phyloP scores from a whole-genome alignment of 2,797 vertebrate species.

The Rhincodon typus region DNA sequence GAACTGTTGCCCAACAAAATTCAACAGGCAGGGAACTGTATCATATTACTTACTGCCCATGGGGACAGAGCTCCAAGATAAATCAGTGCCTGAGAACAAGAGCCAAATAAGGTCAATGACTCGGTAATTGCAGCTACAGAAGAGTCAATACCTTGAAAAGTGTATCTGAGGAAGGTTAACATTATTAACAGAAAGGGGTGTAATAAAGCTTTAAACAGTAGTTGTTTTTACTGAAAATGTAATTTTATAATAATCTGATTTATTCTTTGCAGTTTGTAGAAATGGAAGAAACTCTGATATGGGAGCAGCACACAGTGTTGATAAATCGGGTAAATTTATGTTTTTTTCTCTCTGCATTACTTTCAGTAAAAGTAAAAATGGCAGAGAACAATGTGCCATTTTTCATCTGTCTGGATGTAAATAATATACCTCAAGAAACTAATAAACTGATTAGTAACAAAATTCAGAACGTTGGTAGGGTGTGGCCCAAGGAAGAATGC shows the following conservation, averaged over 20 bases:
- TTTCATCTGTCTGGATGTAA: background rate
- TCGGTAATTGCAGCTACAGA: background rate
- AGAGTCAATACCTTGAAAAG: background rate
- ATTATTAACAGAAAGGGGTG: background rate
- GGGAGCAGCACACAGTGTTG: conserved; percentile 87
- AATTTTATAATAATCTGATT: conserved; percentile 17
- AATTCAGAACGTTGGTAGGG: background rate
- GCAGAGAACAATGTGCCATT: background rate
- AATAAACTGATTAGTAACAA: background rate
- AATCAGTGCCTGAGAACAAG: background rate
- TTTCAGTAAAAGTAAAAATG: background rate
- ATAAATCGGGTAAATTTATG: conserved; percentile 69
- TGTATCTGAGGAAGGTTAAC: too few relatives aligned
- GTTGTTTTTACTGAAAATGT: background rate
- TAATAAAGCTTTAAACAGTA: background rate
- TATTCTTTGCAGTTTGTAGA: conserved; percentile 54
- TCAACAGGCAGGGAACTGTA: background rate
- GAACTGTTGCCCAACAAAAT: background rate
- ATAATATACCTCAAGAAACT: background rate
- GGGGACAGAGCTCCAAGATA: background rate
- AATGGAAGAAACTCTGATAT: conserved; percentile 92
- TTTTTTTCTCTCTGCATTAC: accelerated
- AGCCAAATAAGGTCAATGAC: background rate
- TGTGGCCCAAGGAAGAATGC: background rate
- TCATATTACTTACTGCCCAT: too few relatives aligned